Base-by-base conservation (phyloP, 2,888 invertebrate genomes). In the Theodoxus fluviatilis region DNA sequence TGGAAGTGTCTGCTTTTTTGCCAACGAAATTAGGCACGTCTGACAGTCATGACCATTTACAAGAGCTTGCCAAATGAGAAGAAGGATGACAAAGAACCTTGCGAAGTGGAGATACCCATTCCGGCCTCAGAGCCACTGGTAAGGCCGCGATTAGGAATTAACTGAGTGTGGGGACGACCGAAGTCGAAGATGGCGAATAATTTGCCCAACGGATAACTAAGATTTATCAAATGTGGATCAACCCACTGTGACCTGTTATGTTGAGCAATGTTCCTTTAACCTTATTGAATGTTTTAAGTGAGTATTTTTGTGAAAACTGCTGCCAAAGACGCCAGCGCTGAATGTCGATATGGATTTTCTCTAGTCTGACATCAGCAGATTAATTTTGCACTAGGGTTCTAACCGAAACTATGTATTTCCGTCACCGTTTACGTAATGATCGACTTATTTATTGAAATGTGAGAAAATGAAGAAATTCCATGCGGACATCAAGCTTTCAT, bases 71-170 rank as follows among this genome's bases (percentile, higher is more conserved):
- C 71, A n/a, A 69, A 67, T 2, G 78, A 76, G 33, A 78, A 78
- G 55, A 76, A 78, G 65, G 59, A 74, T 12, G 75, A 76, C 0
- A 76, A 74, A 40, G 69, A 71, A 0, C 38, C 43, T 2, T 66
- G 43, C 12, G 72, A 71, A 25, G 72, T 73, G 7, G 76, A 75
- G 37, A 74, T 74, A 40, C 72, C 75, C 28, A 74, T n/a, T n/a
- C n/a, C n/a, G n/a, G n/a, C n/a, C n/a, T n/a, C 70, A n/a, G 75
- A 76, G 38, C 75, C 75, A 1, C 49, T 76, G 75, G 78, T 78
- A 74, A 74, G 69, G 63, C 35, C 37, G 40, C 61, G 59, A 61
- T 61, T n/a, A n/a, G n/a, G n/a, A n/a, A n/a, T n/a, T n/a, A n/a
- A n/a, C n/a, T n/a, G n/a, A n/a, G n/a, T n/a, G n/a, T n/a, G n/a